phyloP scores from a whole-genome alignment of 2,113 vertebrate genomes.

The Heterocephalus glaber region DNA sequence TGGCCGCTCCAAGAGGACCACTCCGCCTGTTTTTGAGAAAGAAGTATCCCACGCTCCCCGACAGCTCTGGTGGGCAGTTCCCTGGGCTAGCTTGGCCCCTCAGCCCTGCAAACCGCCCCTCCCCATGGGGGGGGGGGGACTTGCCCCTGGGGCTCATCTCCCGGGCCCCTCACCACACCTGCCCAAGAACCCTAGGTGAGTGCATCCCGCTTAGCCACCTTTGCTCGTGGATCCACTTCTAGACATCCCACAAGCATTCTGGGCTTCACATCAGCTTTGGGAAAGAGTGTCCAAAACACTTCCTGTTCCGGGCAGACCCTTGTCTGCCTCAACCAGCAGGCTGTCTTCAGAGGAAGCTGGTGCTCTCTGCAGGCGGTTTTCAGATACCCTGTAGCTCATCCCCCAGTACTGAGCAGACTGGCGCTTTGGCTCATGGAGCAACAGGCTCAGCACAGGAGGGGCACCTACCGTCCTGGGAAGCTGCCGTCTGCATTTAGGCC shows the following conservation, averaged over 20 bases:
- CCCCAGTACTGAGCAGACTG: accelerated
- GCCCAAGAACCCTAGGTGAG: not conserved
- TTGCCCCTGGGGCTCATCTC: not conserved
- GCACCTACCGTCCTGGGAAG: accelerated
- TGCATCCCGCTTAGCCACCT: not conserved
- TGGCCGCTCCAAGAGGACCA: not conserved
- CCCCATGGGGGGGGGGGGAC: not conserved
- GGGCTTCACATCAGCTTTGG: accelerated
- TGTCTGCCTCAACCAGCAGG: too few relatives aligned
- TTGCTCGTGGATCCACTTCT: not conserved
- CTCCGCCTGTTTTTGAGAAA: not conserved
- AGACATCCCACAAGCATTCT: accelerated
- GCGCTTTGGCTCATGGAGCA: not conserved
- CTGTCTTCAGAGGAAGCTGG: accelerated
- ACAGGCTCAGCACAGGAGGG: not conserved
- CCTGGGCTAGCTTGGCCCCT: not conserved
- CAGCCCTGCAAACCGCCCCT: not conserved
- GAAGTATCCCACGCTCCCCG: not conserved
- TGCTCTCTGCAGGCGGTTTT: too few relatives aligned
- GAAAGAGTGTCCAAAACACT: not conserved
- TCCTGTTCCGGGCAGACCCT: too few relatives aligned
- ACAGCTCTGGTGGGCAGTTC: not conserved
- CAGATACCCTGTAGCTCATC: not conserved
- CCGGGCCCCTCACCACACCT: not conserved
- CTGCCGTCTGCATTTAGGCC: not conserved